Conservation (phyloP, 1,140 invertebrate species). For the Centruroides sculpturatus region DNA sequence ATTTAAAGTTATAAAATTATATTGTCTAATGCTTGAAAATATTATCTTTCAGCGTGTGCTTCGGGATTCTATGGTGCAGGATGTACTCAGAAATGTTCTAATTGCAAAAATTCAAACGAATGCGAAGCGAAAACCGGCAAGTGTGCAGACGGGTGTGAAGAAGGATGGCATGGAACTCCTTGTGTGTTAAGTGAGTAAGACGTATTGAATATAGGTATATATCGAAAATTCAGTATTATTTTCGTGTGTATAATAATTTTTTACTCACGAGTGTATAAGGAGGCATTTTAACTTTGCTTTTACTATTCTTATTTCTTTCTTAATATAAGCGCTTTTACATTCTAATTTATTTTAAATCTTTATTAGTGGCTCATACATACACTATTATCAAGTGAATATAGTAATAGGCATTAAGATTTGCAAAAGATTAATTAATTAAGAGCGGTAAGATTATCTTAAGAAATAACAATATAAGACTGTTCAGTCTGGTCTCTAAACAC, state of each 20-base stretch:
- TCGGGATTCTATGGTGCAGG: constrained; percentile 8
- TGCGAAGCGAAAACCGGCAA: background rate
- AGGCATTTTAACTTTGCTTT: background rate
- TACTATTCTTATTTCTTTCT: too few relatives aligned
- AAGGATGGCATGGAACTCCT: constrained; percentile 1
- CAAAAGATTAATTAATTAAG: too few relatives aligned
- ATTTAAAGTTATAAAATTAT: background rate
- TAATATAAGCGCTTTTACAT: background rate
- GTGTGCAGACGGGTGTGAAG: background rate
- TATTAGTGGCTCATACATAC: too few relatives aligned
- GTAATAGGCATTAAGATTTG: too few relatives aligned
- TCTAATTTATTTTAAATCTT: background rate
- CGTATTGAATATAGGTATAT: background rate
- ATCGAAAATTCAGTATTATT: background rate
- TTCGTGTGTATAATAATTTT: background rate
- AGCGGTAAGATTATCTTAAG: too few relatives aligned
- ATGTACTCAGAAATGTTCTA: background rate
- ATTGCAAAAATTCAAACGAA: background rate
- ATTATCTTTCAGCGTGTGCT: background rate
- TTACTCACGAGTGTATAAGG: background rate
- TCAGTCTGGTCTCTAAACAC: too few relatives aligned
- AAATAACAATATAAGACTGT: too few relatives aligned
- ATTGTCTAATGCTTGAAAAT: background rate
- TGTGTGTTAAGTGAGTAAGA: constrained; percentile 2
- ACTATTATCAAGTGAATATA: too few relatives aligned